Evolutionary conservation across 2,888 invertebrate species (phyloP).

Genomic region (Theodoxus fluviatilis): DNA sequence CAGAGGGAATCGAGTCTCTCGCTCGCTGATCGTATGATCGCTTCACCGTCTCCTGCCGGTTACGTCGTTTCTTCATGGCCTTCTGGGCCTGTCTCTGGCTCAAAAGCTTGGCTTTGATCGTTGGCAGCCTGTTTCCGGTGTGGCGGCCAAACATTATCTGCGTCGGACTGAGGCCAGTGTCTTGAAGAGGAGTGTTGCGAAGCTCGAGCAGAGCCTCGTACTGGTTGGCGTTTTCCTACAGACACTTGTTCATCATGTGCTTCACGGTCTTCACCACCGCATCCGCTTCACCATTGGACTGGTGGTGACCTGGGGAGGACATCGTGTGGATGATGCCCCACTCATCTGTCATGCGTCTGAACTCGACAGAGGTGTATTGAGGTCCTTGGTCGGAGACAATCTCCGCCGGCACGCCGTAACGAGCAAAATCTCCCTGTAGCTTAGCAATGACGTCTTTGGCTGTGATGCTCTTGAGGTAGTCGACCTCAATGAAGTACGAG

Average conservation of each 20-base stretch:
- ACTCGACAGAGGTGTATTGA: constrained; percentile 28
- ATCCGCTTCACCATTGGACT: constrained; percentile 31
- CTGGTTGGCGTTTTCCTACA: constrained; percentile 11
- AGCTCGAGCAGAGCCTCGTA: constrained; percentile 27
- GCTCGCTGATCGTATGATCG: too few species aligned
- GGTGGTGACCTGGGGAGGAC: constrained; percentile 32
- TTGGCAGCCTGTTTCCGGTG: constrained; percentile 26
- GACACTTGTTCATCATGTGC: constrained; percentile 26
- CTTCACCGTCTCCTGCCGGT: neutral
- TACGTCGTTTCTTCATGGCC: neutral
- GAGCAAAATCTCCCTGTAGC: neutral
- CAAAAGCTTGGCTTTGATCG: neutral
- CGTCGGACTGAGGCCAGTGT: constrained; percentile 29
- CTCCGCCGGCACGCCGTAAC: neutral
- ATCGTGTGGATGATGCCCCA: constrained; percentile 32
- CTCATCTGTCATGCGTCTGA: constrained; percentile 21
- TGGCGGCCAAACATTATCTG: constrained; percentile 31
- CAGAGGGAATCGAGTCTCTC: too few species aligned
- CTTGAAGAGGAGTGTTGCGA: constrained; percentile 30
- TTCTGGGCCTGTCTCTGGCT: neutral
- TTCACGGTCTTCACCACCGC: constrained; percentile 30
- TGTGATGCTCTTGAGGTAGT: constrained; percentile 8
- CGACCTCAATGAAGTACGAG: constrained; percentile 17
- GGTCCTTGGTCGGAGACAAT: constrained; percentile 27
- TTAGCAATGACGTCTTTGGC: neutral